Conservation (phyloP, 2,888 invertebrate genomes). For the Volucella zonaria region DNA sequence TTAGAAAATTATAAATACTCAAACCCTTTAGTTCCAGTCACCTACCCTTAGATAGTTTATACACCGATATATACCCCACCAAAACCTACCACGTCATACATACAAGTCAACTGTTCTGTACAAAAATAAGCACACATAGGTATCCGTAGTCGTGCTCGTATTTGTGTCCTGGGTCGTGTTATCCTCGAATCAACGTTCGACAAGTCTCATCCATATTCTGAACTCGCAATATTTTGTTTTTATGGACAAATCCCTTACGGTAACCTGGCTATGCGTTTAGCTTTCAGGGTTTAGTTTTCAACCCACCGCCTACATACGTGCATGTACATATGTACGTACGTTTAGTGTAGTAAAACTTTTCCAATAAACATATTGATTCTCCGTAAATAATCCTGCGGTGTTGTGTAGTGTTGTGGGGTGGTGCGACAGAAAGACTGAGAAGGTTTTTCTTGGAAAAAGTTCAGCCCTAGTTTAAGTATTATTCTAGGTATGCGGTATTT, state of each 20-base stretch:
- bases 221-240: constrained; percentile 16
- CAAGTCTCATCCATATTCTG: constrained; percentile 4
- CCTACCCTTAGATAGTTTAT: too few species aligned
- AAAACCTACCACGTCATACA: too few species aligned
- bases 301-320: too few species aligned
- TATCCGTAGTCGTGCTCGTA: too few species aligned
- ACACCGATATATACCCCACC: too few species aligned
- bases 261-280: too few species aligned
- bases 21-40: too few species aligned
- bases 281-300: too few species aligned
- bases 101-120: too few species aligned
- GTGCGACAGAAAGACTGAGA: background rate
- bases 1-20: too few species aligned
- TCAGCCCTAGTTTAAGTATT: constrained; percentile 15
- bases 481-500: constrained; percentile 30
- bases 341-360: constrained; percentile 46
- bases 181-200: constrained; percentile 13
- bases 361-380: constrained; percentile 68
- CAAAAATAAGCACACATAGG: too few species aligned
- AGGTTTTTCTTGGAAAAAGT: constrained; percentile 27
- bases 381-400: constrained; percentile 45
- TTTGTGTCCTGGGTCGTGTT: background rate
- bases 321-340: background rate
- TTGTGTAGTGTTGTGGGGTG: constrained; percentile 20
- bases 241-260: background rate